These are phyloP conservation scores for Zonitis immaculata DNA, from an alignment of 2,888 invertebrate species.

Conservation along the genomic window DNA sequence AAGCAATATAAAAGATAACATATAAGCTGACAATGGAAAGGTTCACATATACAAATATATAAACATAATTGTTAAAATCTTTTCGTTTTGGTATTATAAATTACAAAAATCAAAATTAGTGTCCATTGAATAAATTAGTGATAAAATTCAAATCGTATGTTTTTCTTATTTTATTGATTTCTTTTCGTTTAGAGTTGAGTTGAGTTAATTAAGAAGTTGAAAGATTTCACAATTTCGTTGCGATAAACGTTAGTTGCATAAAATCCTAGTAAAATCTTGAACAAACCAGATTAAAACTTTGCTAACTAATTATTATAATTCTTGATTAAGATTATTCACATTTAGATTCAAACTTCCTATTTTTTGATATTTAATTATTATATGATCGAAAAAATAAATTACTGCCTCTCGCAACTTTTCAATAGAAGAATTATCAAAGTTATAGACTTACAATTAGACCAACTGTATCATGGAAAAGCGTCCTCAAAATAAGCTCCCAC, in stretches of 20 bases:
- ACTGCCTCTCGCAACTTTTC: too few species aligned
- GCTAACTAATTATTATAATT: not conserved
- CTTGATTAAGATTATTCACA: not conserved
- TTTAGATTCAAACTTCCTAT: not conserved
- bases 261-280: not conserved
- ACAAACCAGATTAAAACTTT: not conserved
- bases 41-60: not conserved
- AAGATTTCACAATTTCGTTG: not conserved
- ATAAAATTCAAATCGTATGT: too few species aligned
- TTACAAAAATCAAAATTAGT: too few species aligned
- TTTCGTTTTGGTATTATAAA: too few species aligned
- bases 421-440: too few species aligned
- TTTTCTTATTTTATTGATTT: not conserved
- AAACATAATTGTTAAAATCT: not conserved
- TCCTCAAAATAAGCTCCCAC: too few species aligned
- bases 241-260: not conserved
- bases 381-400: too few species aligned
- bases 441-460: too few species aligned
- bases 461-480: too few species aligned
- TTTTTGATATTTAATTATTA: too few species aligned
- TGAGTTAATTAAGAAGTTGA: not conserved
- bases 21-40: not conserved
- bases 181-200: not conserved
- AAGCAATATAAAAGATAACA: not conserved
- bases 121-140: too few species aligned